phyloP scores from a whole-genome alignment of 2,888 invertebrate genomes.

The Aphidoletes aphidimyza region DNA sequence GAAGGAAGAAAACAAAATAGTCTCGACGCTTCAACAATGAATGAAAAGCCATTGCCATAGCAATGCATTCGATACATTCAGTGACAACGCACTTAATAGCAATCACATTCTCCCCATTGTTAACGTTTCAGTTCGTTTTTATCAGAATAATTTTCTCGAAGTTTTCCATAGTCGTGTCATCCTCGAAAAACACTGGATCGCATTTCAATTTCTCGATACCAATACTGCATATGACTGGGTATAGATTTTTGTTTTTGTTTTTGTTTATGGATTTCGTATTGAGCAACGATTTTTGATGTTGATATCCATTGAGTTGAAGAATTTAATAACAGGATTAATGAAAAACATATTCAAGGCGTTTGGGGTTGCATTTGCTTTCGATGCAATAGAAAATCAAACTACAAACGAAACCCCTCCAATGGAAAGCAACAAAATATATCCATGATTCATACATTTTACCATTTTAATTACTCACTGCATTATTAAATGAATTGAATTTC shows the following conservation, averaged over 20 bases:
- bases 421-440: not conserved
- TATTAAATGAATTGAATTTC: not conserved
- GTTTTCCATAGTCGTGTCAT: too few relatives aligned
- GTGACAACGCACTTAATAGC: slow-evolving; percentile 37
- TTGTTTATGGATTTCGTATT: not conserved
- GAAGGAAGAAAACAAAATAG: not conserved
- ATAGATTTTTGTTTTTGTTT: not conserved
- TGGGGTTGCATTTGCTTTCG: too few relatives aligned
- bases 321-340: slow-evolving; percentile 21
- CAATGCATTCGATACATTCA: slow-evolving; percentile 16
- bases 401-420: not conserved
- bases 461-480: slow-evolving; percentile 36
- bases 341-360: not conserved
- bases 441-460: slow-evolving; percentile 9
- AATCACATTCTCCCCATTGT: slow-evolving; percentile 1
- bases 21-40: not conserved
- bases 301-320: not conserved
- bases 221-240: not conserved
- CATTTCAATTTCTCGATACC: not conserved
- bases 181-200: not conserved
- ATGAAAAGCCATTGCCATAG: not conserved
- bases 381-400: not conserved
- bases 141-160: not conserved
- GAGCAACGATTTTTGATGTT: not conserved
- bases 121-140: not conserved